Percentiles rank a stretch among this genome's conserved stretches.
These are phyloP conservation scores for Scaptomyza tumidula DNA, from an alignment of 2,888 invertebrate genomes.

Conservation along the genomic window DNA sequence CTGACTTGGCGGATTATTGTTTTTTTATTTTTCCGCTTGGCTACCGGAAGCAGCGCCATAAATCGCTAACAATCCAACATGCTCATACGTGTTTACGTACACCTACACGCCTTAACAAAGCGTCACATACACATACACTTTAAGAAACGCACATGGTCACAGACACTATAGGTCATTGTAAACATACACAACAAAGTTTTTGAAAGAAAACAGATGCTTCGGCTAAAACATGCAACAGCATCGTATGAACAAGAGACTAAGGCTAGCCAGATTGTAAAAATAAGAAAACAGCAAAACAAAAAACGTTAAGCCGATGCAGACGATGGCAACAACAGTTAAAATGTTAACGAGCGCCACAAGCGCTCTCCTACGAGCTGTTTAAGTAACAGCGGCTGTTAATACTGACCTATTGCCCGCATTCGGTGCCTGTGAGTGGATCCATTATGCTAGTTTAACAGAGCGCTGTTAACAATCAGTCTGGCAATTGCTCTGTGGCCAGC, in stretches of 20 bases:
- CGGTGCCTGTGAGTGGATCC: constrained; percentile 29
- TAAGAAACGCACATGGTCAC: constrained; percentile 2
- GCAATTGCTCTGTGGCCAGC: constrained; percentile 23
- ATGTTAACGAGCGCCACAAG: constrained; percentile 2
- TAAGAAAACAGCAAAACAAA: constrained; percentile 20
- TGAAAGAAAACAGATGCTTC: constrained; percentile 75
- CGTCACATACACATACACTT: constrained; percentile 16
- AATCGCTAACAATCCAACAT: constrained; percentile 58
- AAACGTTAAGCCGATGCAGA: constrained; percentile 22
- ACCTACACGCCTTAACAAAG: constrained; percentile 15
- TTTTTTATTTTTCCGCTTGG: constrained; percentile 66
- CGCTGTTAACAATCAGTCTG: constrained; percentile 26
- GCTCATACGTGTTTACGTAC: constrained; percentile 25
- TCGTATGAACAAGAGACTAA: constrained; percentile 71
- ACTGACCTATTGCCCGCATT: constrained; percentile 65
- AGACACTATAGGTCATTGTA: not conserved
- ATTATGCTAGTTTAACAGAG: constrained; percentile 40
- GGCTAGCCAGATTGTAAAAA: constrained; percentile 68
- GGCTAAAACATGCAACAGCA: constrained; percentile 70
- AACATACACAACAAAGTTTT: constrained; percentile 37
- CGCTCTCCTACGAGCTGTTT: not conserved
- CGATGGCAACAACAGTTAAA: constrained; percentile 15
- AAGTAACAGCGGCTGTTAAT: constrained; percentile 48
- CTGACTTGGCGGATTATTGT: constrained; percentile 26
- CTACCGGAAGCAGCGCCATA: constrained; percentile 71